Conservation (phyloP, 2,113 vertebrate species). For the Dicrurus megarhynchus region DNA sequence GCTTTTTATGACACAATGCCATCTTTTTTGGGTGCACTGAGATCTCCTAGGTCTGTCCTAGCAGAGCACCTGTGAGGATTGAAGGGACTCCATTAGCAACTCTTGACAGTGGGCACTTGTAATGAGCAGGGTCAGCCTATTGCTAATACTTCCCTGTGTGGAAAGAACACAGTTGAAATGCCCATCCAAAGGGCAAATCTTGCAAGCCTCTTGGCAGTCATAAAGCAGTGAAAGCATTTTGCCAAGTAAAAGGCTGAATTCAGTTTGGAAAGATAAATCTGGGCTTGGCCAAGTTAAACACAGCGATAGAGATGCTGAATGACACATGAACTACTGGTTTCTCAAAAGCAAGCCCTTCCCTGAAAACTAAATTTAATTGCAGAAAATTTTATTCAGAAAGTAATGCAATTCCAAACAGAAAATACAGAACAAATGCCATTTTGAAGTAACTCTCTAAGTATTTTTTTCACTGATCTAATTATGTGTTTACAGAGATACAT, state of each 20-base stretch:
- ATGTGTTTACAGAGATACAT: not conserved
- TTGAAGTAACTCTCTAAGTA: not conserved
- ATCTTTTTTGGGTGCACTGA: not conserved
- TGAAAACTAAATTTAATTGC: not conserved
- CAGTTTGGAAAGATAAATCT: not conserved
- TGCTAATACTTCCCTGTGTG: not conserved
- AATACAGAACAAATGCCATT: not conserved
- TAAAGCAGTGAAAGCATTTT: not conserved
- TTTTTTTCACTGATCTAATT: not conserved
- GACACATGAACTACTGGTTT: not conserved
- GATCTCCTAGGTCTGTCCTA: not conserved
- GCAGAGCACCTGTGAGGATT: not conserved
- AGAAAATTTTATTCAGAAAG: not conserved
- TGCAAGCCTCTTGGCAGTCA: not conserved
- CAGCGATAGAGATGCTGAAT: not conserved
- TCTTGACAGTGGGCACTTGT: not conserved
- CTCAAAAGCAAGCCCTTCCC: not conserved
- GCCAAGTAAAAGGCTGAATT: not conserved
- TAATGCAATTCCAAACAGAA: not conserved
- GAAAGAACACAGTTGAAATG: not conserved
- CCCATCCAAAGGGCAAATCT: not conserved
- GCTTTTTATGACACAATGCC: not conserved
- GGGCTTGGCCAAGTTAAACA: conserved; percentile 4
- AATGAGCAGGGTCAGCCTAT: not conserved
- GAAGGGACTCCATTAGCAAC: not conserved